Evolutionary conservation across 2,888 invertebrate genomes (phyloP).

Genomic region (Andrena fulva): DNA sequence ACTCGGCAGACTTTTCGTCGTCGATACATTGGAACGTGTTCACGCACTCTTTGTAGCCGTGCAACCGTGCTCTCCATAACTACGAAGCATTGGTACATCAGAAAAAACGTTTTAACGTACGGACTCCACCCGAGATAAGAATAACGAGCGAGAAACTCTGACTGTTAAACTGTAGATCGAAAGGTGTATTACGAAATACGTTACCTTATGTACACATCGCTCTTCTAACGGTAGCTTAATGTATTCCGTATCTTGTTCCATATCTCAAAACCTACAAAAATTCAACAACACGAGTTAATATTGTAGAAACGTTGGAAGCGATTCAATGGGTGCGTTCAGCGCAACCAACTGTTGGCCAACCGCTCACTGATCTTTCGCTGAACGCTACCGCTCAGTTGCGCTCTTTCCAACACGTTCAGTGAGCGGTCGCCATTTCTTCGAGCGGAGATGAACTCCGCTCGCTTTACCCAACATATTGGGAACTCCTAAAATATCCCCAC

Average conservation of each 20-base stretch:
- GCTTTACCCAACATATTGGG: too few species aligned
- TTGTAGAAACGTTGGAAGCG: too few species aligned
- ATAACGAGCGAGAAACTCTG: background rate
- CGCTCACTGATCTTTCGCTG: too few species aligned
- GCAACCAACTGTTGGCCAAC: too few species aligned
- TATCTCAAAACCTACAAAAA: constrained; percentile 81
- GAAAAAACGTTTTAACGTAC: background rate
- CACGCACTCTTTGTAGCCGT: constrained; percentile 97
- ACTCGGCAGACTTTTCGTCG: constrained; percentile 97
- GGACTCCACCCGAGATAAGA: background rate
- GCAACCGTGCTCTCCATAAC: constrained; percentile 97
- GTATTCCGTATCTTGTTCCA: constrained; percentile 95
- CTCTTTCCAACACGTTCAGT: too few species aligned
- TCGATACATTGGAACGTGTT: constrained; percentile 94
- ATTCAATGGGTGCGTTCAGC: too few species aligned
- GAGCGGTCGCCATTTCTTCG: too few species aligned
- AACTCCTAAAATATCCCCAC: too few species aligned
- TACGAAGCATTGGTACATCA: constrained; percentile 75
- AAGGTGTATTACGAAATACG: background rate
- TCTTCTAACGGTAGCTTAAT: constrained; percentile 95
- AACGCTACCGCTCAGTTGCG: too few species aligned
- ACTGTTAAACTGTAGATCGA: constrained; percentile 7
- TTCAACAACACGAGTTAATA: background rate
- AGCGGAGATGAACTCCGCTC: too few species aligned
- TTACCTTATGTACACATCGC: constrained; percentile 94